Evolutionary conservation across 2,888 invertebrate genomes (phyloP).

Genomic region (Eupsilia transversa): DNA sequence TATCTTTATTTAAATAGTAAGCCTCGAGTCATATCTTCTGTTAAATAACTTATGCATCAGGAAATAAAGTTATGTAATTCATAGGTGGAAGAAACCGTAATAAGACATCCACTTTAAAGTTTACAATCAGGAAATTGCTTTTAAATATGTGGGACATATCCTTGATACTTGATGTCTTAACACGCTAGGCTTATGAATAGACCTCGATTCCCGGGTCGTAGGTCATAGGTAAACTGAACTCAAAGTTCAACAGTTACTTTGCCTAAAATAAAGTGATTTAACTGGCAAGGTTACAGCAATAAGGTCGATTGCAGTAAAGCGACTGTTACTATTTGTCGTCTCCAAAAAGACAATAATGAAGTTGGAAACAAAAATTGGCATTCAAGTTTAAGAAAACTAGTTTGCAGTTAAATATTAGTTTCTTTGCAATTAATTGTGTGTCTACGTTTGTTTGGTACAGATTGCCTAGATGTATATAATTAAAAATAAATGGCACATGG

Average conservation of each 20-base stretch:
- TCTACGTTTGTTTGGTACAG: neutral
- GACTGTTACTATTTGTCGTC: constrained; percentile 43
- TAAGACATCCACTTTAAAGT: constrained; percentile 32
- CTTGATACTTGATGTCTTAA: constrained; percentile 13
- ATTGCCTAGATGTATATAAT: neutral
- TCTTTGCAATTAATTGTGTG: constrained; percentile 11
- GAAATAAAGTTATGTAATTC: constrained; percentile 64
- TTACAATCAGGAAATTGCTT: constrained; percentile 37
- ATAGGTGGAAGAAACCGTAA: constrained; percentile 47
- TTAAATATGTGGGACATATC: constrained; percentile 34
- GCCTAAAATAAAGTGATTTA: constrained; percentile 68
- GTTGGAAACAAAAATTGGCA: constrained; percentile 19
- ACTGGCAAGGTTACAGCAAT: constrained; percentile 70
- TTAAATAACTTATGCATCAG: constrained; percentile 60
- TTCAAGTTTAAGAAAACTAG: constrained; percentile 11
- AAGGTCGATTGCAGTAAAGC: constrained; percentile 70
- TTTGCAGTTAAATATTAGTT: constrained; percentile 18
- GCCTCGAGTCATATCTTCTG: constrained; percentile 38
- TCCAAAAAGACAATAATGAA: constrained; percentile 32
- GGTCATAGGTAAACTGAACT: constrained; percentile 51
- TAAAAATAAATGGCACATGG: constrained; percentile 9
- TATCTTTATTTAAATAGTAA: constrained; percentile 40
- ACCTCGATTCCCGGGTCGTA: constrained; percentile 36
- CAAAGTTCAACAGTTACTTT: constrained; percentile 63
- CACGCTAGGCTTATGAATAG: constrained; percentile 26